phyloP scores from a whole-genome alignment of 2,888 invertebrate species.

The Zygogramma bicolorata region DNA sequence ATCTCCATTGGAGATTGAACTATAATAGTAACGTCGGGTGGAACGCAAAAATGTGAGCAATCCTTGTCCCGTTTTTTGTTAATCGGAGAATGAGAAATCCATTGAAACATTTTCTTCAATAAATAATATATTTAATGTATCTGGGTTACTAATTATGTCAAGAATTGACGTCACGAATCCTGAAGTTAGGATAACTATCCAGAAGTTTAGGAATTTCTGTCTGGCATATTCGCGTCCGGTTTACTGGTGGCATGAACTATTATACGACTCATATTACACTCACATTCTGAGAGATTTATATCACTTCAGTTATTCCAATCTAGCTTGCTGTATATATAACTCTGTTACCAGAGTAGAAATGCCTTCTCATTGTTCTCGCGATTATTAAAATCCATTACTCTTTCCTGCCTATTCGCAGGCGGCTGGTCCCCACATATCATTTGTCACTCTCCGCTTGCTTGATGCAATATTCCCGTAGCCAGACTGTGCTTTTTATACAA shows the following conservation, averaged over 20 bases:
- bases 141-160: too few relatives aligned
- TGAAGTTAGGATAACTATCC: too few relatives aligned
- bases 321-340: slow-evolving; percentile 41
- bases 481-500: slow-evolving; percentile 25
- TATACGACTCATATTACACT: slow-evolving; percentile 39
- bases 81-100: too few relatives aligned
- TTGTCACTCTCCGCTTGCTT: slow-evolving; percentile 48
- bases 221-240: neutral
- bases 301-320: slow-evolving; percentile 44
- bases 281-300: slow-evolving; percentile 41
- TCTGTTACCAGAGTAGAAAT: slow-evolving; percentile 43
- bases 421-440: slow-evolving; percentile 48
- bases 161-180: too few relatives aligned
- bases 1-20: too few relatives aligned
- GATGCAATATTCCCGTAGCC: slow-evolving; percentile 38
- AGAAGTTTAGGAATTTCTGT: neutral
- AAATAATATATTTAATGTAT: too few relatives aligned
- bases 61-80: too few relatives aligned
- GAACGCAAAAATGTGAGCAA: too few relatives aligned
- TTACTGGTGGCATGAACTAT: slow-evolving; percentile 15
- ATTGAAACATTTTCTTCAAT: too few relatives aligned
- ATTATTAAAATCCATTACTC: slow-evolving; percentile 53
- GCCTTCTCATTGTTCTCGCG: slow-evolving; percentile 48
- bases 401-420: slow-evolving; percentile 43
- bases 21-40: too few relatives aligned